Conservation (phyloP, 2,113 vertebrate genomes). For the Macroglossus sobrinus region DNA sequence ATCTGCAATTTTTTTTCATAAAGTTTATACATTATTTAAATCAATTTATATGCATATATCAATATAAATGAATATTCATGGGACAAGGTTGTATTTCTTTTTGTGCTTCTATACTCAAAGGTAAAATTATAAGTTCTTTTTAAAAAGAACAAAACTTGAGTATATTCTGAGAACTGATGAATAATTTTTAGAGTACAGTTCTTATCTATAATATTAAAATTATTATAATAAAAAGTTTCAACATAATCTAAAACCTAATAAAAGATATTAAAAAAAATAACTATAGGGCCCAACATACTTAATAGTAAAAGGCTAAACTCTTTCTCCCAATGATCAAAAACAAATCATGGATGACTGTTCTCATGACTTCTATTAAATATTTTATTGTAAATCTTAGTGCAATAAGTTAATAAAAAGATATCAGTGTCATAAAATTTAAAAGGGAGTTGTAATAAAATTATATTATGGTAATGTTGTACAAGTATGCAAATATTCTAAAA, state of each 20-base stretch:
- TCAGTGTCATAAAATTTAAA: not conserved
- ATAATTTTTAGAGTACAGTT: not conserved
- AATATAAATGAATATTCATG: not conserved
- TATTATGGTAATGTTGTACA: not conserved
- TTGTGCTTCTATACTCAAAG: not conserved
- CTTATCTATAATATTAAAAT: not conserved
- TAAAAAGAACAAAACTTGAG: not conserved
- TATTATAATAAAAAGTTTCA: not conserved
- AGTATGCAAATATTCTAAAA: not conserved
- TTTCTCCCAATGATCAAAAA: not conserved
- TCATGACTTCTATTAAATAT: not conserved
- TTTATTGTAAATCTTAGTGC: not conserved
- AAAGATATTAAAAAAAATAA: not conserved
- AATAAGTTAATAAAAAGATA: not conserved
- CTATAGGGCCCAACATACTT: not conserved
- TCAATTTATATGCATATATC: not conserved
- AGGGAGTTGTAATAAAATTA: not conserved
- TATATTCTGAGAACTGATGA: not conserved
- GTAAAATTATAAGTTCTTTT: not conserved
- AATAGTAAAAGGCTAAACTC: not conserved
- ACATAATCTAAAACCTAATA: not conserved
- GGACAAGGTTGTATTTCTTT: not conserved
- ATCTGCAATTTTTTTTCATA: not conserved
- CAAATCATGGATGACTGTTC: not conserved
- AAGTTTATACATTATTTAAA: not conserved